Percentiles rank a stretch among this genome's conserved stretches.
Conservation (phyloP, 2,888 invertebrate genomes). For the Metallyticus violacea region DNA sequence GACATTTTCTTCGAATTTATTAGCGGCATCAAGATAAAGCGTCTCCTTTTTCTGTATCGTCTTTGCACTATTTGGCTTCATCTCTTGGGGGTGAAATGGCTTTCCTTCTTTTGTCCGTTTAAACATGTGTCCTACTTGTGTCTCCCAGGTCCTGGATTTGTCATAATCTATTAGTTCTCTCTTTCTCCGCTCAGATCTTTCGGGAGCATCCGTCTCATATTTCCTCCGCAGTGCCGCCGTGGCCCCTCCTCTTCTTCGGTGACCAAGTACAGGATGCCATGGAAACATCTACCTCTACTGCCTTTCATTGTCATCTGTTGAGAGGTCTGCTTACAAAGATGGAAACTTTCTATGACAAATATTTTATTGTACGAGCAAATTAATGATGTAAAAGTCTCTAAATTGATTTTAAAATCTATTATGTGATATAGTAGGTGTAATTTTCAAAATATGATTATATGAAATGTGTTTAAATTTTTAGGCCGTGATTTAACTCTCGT, state of each 20-base stretch:
- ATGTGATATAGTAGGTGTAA: too few relatives aligned
- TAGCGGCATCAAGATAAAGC: background rate
- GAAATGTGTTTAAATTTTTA: too few relatives aligned
- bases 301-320: too few relatives aligned
- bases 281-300: background rate
- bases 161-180: background rate
- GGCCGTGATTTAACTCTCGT: too few relatives aligned
- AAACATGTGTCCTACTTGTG: constrained; percentile 3
- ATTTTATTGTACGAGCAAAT: too few relatives aligned
- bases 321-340: too few relatives aligned
- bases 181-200: background rate
- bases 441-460: too few relatives aligned
- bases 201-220: background rate
- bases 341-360: too few relatives aligned
- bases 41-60: too few relatives aligned
- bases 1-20: background rate
- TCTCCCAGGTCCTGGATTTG: background rate
- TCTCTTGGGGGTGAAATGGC: background rate
- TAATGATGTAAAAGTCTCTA: too few relatives aligned
- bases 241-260: too few relatives aligned
- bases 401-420: too few relatives aligned
- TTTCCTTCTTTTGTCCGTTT: background rate
- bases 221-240: background rate
- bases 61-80: constrained; percentile 8
- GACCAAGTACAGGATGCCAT: background rate